Percentiles rank a stretch among this genome's conserved stretches.
These are phyloP conservation scores for Hypomecis punctinalis DNA, from an alignment of 2,888 invertebrate genomes.

Conservation along the genomic window DNA sequence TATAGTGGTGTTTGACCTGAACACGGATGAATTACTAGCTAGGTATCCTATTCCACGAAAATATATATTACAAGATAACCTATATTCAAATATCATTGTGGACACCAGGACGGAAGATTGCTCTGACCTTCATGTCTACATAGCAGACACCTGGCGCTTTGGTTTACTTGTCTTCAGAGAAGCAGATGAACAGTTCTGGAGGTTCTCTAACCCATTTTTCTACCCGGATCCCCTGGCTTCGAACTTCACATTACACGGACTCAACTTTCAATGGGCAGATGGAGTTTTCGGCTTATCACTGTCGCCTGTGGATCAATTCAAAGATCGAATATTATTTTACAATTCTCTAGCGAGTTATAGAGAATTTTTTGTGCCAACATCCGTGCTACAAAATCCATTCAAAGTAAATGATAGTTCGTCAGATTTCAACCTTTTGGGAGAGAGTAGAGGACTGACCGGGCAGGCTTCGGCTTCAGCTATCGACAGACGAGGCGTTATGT, in stretches of 20 bases:
- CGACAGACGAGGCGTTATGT: constrained; percentile 89
- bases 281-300: constrained; percentile 91
- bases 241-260: constrained; percentile 89
- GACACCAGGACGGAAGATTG: constrained; percentile 86
- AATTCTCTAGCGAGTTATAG: constrained; percentile 93
- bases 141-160: constrained; percentile 89
- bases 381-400: constrained; percentile 86
- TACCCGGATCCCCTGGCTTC: constrained; percentile 90
- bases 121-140: constrained; percentile 87
- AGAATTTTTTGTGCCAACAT: constrained; percentile 90
- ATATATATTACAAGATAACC: constrained; percentile 87
- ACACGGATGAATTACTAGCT: constrained; percentile 86
- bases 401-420: constrained; percentile 62
- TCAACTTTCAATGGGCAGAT: constrained; percentile 93
- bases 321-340: constrained; percentile 89
- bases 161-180: constrained; percentile 87
- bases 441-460: constrained; percentile 85
- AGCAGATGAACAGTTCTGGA: constrained; percentile 85
- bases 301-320: constrained; percentile 79
- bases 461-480: constrained; percentile 91
- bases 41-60: constrained; percentile 87
- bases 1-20: constrained; percentile 89
- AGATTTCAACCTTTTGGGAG: constrained; percentile 71
- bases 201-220: constrained; percentile 88
- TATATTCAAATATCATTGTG: constrained; percentile 88